Conservation (phyloP, 2,888 invertebrate genomes). For the Gisinianus flammeolus region DNA sequence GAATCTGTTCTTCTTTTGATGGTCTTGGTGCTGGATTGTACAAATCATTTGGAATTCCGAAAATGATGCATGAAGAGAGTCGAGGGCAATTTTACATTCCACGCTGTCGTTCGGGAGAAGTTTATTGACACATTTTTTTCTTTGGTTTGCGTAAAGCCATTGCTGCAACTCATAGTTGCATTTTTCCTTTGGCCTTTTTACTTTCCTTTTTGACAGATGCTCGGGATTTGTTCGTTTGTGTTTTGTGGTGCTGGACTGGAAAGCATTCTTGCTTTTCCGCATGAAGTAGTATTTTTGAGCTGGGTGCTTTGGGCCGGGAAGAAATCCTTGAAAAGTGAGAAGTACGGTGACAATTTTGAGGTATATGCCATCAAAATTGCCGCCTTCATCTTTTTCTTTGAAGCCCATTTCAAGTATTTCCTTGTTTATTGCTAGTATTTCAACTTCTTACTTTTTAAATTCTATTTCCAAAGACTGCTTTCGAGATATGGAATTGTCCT, state of each 20-base stretch:
- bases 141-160: not conserved
- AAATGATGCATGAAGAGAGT: no score
- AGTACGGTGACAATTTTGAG: not conserved
- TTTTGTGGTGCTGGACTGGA: no score
- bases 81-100: not conserved
- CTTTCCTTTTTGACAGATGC: no score
- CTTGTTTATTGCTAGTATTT: not conserved
- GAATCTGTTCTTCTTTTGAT: not conserved
- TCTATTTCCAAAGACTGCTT: not conserved
- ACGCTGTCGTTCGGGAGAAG: not conserved
- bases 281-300: not conserved
- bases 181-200: not conserved
- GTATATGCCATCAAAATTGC: not conserved
- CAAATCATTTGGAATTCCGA: not conserved
- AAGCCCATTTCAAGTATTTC: not conserved
- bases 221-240: no score
- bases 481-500: not conserved
- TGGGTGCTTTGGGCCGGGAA: not conserved
- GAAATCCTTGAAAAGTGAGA: not conserved
- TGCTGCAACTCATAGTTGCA: not conserved
- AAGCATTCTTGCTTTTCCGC: not conserved
- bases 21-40: not conserved
- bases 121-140: not conserved
- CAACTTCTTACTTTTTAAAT: not conserved
- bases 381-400: not conserved